Conservation (phyloP, 2,113 vertebrate genomes). For the Cariama cristata region DNA sequence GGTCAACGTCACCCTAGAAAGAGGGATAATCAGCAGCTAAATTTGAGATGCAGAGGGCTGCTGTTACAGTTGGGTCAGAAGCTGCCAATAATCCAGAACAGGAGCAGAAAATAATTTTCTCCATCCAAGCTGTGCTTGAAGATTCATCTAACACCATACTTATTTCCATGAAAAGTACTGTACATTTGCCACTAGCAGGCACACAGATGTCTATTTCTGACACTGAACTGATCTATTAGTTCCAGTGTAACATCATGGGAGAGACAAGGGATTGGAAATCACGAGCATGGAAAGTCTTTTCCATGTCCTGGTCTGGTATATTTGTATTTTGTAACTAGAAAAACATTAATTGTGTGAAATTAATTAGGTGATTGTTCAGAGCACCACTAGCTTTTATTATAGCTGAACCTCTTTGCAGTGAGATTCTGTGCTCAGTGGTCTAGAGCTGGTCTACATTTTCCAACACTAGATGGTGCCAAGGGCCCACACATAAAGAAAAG, state of each 20-base stretch:
- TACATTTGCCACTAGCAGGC: not conserved
- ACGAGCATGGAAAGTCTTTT: not conserved
- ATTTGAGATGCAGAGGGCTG: not conserved
- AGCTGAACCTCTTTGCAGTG: not conserved
- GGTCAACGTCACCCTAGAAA: not conserved
- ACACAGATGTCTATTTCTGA: not conserved
- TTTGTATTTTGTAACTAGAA: not conserved
- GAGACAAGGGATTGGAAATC: not conserved
- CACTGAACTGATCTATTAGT: not conserved
- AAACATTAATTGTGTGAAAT: not conserved
- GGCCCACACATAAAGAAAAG: not conserved
- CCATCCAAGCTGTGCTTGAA: not conserved
- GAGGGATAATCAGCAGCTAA: not conserved
- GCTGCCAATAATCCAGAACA: not conserved
- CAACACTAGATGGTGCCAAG: conserved; percentile 66
- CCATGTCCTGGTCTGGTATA: not conserved
- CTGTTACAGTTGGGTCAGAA: not conserved
- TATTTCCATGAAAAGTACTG: not conserved
- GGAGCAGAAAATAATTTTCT: not conserved
- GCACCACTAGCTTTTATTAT: not conserved
- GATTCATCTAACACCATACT: not conserved
- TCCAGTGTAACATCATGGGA: not conserved
- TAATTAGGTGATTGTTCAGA: not conserved
- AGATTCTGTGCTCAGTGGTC: not conserved
- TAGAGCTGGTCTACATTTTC: not conserved